Base-by-base conservation (phyloP, 1,140 invertebrate genomes). In the Bicyclus anynana region DNA sequence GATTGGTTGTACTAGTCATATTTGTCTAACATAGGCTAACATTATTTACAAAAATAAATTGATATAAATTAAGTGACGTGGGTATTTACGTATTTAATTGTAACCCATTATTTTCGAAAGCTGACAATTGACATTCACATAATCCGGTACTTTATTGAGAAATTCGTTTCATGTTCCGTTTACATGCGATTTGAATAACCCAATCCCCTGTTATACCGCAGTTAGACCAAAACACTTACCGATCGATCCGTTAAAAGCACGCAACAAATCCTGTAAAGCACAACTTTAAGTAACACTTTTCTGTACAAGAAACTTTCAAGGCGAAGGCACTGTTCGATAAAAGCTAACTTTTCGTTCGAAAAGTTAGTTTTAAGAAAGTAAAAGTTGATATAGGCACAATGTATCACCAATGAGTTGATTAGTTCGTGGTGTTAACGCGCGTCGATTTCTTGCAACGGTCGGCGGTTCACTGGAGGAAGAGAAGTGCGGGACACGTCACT, bases 401-500 rank as follows among this genome's bases (percentile, higher is more conserved):
- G 61, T 61, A 65, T 61, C 74, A 75, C 74, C 58, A 78, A 75
- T 80, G 67, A 65, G 54, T 60, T 35, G 26, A 18, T 64, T 50
- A 37, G 42, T 51, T 47, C 6, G 46, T 44, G 20, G 17, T 44
- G 17, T 17, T 37, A 48, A 49, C 40, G 59, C 40, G 67, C 75
- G 72, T 82, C 44, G 59, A 53, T 46, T 42, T 62, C 21, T 65
- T 59, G 54, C 68, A 60, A 62, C 62, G 58, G 68, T 69, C 70
- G 73, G 75, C 82, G 80, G 69, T 71, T 73, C 58, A 85, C 84
- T 87, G 71, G 64, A 72, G 67, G 67, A 69, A 76, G 74, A 70
- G 77, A 80, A 77, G 72, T 72, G 71, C 73, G 74, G 74, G 75
- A 84, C 79, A 85, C 80, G 82, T 84, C 80, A 85, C 76, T 62